phyloP scores from a whole-genome alignment of 2,797 vertebrate genomes.

The Ptychadena robeensis region DNA sequence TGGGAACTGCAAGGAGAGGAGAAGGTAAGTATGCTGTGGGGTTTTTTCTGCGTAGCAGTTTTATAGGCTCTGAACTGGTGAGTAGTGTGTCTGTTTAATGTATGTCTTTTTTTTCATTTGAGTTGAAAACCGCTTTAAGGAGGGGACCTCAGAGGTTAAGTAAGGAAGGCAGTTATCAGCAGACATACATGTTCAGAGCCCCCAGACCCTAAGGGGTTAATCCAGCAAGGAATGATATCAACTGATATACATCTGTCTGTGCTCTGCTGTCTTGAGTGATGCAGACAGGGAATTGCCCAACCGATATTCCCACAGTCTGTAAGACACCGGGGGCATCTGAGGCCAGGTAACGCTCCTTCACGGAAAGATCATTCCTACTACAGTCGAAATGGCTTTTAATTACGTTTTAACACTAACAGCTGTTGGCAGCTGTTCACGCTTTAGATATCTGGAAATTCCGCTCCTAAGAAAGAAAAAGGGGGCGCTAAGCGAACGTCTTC shows the following conservation, averaged over 20 bases:
- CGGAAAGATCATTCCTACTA: conserved; percentile 26
- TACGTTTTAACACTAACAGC: conserved; percentile 54
- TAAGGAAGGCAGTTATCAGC: too few species aligned
- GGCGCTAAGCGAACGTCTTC: background rate
- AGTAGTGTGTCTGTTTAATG: too few species aligned
- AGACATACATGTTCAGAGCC: too few species aligned
- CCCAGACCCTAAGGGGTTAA: background rate
- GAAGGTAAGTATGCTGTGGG: too few species aligned
- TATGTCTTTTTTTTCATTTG: too few species aligned
- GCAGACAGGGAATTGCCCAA: conserved; percentile 20
- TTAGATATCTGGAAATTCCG: conserved; percentile 51
- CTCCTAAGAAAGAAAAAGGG: conserved; percentile 10
- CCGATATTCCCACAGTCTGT: conserved; percentile 29
- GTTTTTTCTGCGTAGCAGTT: too few species aligned
- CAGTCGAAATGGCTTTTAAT: conserved; percentile 50
- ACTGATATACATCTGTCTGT: conserved; percentile 11
- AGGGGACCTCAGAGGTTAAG: too few species aligned
- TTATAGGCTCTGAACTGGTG: too few species aligned
- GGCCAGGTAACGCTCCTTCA: conserved; percentile 51
- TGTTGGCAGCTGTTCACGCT: conserved; percentile 44
- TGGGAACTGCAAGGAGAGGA: too few species aligned
- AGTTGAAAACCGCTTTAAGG: too few species aligned
- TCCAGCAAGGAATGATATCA: background rate
- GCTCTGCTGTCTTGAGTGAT: background rate
- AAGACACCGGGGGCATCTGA: conserved; percentile 29